These are phyloP conservation scores for Stomatorhinus ivindoensis DNA, from an alignment of 2,113 vertebrate species.

Conservation along the genomic window DNA sequence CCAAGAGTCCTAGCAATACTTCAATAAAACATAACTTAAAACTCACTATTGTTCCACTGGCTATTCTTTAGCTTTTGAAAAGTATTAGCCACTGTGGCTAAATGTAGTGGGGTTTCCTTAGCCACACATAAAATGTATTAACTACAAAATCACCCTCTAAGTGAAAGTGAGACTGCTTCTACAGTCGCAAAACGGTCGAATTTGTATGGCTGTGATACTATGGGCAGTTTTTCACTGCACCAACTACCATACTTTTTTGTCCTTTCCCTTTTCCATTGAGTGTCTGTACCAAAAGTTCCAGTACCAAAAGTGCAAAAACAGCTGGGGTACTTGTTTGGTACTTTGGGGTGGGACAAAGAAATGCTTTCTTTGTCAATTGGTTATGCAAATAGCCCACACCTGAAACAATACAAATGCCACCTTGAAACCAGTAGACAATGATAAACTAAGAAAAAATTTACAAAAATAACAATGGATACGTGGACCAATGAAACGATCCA, in stretches of 20 bases:
- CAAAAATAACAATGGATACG: no score
- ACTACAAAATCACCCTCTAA: not conserved
- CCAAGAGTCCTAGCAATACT: not conserved
- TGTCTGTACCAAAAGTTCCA: not conserved
- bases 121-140: no score
- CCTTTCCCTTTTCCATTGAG: not conserved
- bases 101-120: no score
- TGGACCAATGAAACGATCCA: no score
- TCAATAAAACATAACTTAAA: no score
- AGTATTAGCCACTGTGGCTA: no score
- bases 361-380: not conserved
- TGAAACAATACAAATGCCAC: not conserved
- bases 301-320: not conserved
- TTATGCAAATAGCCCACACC: not conserved
- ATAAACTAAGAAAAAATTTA: no score
- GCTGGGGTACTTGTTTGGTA: not conserved
- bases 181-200: not conserved
- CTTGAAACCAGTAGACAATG: not conserved
- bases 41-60: no score
- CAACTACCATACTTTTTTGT: no score
- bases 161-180: no score
- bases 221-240: no score
- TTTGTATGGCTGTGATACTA: not conserved
- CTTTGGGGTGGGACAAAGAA: not conserved
- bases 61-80: no score